Evolutionary conservation across 1,140 invertebrate genomes (phyloP).

Genomic region (Lepidostoma basale): DNA sequence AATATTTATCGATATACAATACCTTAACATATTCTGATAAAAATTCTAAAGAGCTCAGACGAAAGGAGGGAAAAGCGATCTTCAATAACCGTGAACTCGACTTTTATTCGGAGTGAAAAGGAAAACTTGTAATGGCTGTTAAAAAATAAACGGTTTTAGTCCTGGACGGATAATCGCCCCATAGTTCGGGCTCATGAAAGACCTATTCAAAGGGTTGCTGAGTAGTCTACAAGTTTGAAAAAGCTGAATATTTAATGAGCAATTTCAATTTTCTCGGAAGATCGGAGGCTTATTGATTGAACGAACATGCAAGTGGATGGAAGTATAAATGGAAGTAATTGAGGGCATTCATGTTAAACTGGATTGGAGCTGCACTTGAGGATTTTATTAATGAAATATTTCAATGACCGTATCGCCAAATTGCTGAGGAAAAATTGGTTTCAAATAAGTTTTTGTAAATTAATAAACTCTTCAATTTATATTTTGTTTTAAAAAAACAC

Average conservation of each 20-base stretch:
- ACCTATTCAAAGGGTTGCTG: constrained; percentile 34
- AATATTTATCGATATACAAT: constrained; percentile 11
- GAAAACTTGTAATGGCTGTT: constrained; percentile 15
- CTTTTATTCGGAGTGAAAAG: constrained; percentile 20
- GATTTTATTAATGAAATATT: no score
- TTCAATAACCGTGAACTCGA: constrained; percentile 12
- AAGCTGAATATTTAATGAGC: constrained; percentile 44
- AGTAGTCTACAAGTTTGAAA: constrained; percentile 32
- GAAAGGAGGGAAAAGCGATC: constrained; percentile 1
- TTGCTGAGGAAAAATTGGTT: no score
- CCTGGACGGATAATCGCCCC: constrained; percentile 5
- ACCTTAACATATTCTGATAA: neutral
- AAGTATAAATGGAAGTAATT: constrained; percentile 20
- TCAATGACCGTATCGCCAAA: no score
- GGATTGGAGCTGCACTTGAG: neutral
- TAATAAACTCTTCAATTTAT: no score
- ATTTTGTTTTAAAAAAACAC: no score
- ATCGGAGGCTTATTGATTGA: constrained; percentile 41
- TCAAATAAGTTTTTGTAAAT: no score
- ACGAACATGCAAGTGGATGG: constrained; percentile 22
- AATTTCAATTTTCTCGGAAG: constrained; percentile 44
- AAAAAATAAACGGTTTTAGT: constrained; percentile 20
- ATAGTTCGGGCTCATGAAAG: neutral
- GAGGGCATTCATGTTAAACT: neutral
- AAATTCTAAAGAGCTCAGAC: neutral